Evolutionary conservation across 92 coral and sea anemone species (phyloP).

Genomic region (Epizoanthus ramosus): DNA sequence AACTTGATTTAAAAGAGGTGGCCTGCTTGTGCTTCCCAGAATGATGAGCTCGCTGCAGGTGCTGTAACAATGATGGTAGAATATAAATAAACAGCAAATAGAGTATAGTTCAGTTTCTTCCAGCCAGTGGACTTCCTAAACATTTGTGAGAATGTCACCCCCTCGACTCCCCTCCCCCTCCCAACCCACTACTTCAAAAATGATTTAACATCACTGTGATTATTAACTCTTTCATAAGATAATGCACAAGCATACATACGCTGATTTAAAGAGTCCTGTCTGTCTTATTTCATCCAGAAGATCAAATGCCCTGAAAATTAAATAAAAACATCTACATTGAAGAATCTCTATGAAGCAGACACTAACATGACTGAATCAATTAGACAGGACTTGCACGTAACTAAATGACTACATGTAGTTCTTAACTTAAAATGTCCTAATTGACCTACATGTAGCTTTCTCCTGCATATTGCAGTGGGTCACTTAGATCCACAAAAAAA

Average conservation of each 20-base stretch:
- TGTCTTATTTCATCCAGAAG: constrained; percentile 13
- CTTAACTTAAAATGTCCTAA: no score
- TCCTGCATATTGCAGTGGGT: no score
- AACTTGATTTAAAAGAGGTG: constrained; percentile 17
- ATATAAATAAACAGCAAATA: neutral
- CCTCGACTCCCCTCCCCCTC: no score
- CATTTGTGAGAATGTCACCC: no score
- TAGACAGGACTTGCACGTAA: neutral
- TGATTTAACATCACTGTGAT: no score
- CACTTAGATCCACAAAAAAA: no score
- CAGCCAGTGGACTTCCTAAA: no score
- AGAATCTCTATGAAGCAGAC: neutral
- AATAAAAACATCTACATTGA: neutral
- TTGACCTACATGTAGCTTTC: no score
- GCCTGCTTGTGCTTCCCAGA: constrained; percentile 20
- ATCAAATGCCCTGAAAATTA: constrained; percentile 36
- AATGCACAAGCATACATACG: constrained; percentile 1
- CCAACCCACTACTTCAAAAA: no score
- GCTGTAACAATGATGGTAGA: neutral
- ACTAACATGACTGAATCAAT: neutral
- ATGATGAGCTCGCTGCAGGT: constrained; percentile 26
- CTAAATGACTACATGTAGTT: no score
- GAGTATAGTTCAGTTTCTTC: neutral
- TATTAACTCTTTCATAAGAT: no score
- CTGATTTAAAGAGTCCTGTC: constrained; percentile 26